Base-by-base conservation (phyloP, 37 sponge, comb jelly and placozoan genomes). In the Cliona cf. orientalis region DNA sequence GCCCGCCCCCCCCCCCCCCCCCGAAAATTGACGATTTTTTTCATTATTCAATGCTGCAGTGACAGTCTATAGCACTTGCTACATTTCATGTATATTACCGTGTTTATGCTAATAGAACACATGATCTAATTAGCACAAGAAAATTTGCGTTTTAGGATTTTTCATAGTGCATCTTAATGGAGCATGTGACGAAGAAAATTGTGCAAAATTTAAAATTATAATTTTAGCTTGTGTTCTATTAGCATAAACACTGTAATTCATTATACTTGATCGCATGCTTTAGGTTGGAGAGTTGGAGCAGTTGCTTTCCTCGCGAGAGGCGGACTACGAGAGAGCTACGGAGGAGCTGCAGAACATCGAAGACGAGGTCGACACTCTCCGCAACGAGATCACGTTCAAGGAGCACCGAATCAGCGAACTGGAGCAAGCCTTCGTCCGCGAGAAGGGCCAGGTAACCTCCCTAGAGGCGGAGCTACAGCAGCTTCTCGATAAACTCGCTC, bases 321-420 rank as follows among this genome's bases (percentile, higher is more conserved):
- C 68, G 0, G 87, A 90, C 11, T 39, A 39, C 25, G 91, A 93
- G 23, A 93, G 84, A 49, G 56, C 58, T 2, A 81, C 78, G 66
- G 87, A 93, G 56, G 68, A 86, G 25, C 80, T 86, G 0, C 86
- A 86, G 57, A 74, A 79, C 26, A 43, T 93, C 11, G 88, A 93
- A 93, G 84, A 83, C 84, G 90, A 94, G 69, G 62, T 88, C 53
- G 95, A 94, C 66, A 94, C 93, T 25, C 44, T 86, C 14, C 59
- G 80, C 6, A 88, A 94, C 14, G 95, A 94, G 73, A 26, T 87
- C 42, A 76, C 82, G 25, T 94, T 91, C 72, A 88, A 91, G 36
- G 81, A 87, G 19, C 80, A 88, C 32, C 66, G 66, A 23, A 28
- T 82, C 33, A 26, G 36, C 2, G 86, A 87, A 39, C 58, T 80